Base-by-base conservation (phyloP, 1,140 invertebrate species). In the Zophobas atratus region DNA sequence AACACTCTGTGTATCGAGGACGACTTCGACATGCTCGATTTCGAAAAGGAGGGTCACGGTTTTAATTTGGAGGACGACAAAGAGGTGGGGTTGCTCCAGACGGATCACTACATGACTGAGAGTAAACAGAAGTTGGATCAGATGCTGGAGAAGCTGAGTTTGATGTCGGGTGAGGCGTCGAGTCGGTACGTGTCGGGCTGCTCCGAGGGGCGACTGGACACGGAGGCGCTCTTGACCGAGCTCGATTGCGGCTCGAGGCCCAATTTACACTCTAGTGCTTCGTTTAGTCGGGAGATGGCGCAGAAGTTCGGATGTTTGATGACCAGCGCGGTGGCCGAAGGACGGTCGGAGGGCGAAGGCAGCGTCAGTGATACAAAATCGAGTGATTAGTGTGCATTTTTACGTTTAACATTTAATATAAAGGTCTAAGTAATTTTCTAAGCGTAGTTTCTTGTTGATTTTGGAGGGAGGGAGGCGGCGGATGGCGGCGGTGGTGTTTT, bases 1-100 rank as follows among this genome's bases (percentile, higher is more conserved):
- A 89, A 88, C 70, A 86, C 85, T 5, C 43, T 83, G 8, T 84
- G 81, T 39, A 80, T 87, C 1, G 86, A 86, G 78, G 85, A 86
- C 6, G 85, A 86, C 75, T 83, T 82, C 38, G 81, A 85, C 70
- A 77, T 83, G 56, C 43, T 84, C 1, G 79, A 86, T 81, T 85
- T 86, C 36, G 80, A 82, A 36, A 79, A 81, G 34, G 82, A 83
- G 51, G 80, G 80, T 4, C 32, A 78, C 38, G 80, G 82, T 57
- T 79, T 82, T 33, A 81, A 80, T 71, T 35, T 76, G 8, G n/a
- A 70, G 41, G 56, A 76, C 63, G 77, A 20, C 41, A 76, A 41
- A 41, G 43, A 63, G 76, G 76, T 77, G 46, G 72, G 53, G 20
- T 60, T 75, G 46, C 46, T 56, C 33, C 36, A 60, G 6, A 75